Evolutionary conservation across 1,140 invertebrate genomes (phyloP).

Genomic region (Nasonia longicornis): DNA sequence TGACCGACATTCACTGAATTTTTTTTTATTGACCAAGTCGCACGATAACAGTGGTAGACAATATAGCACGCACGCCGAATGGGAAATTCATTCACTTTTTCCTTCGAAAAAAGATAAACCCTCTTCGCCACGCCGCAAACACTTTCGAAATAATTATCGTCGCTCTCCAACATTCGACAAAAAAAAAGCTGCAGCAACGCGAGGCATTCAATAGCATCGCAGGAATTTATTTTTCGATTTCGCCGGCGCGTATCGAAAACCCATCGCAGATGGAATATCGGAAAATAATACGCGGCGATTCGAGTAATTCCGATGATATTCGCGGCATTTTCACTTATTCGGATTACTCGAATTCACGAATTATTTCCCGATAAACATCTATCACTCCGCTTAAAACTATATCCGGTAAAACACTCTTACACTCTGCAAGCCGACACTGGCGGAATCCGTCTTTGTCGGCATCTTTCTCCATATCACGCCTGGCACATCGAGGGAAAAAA

Average conservation of each 20-base stretch:
- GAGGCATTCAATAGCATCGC: not conserved
- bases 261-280: too few species aligned
- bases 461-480: not conserved
- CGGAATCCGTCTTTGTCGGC: not conserved
- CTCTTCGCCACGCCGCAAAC: not conserved
- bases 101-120: not conserved
- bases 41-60: not conserved
- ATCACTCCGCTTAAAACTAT: too few species aligned
- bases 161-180: not conserved
- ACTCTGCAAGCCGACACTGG: conserved; percentile 19
- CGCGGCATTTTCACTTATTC: not conserved
- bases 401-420: not conserved
- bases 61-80: not conserved
- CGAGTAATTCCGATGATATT: not conserved
- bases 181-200: not conserved
- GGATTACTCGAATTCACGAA: not conserved
- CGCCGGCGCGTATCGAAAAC: not conserved
- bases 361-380: too few species aligned
- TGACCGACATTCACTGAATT: too few species aligned
- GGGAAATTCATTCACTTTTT: not conserved
- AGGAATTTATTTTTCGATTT: not conserved
- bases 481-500: not conserved
- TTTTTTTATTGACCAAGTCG: too few species aligned
- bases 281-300: too few species aligned
- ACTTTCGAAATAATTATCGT: not conserved